Evolutionary conservation across 2,797 vertebrate species (phyloP).

Genomic region (Heterohyrax brucei): DNA sequence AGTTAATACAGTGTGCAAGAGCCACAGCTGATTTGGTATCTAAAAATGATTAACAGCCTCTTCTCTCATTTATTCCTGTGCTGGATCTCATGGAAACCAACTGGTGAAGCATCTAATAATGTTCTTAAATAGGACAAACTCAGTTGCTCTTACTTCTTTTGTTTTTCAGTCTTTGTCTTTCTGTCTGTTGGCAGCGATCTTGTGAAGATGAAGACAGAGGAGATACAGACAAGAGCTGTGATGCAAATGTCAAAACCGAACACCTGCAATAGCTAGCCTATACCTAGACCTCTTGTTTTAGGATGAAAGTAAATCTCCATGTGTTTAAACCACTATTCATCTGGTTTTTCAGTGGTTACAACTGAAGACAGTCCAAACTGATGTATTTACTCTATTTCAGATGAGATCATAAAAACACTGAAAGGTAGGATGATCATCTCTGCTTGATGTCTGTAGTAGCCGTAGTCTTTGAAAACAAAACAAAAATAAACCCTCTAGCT

Average conservation of each 20-base stretch:
- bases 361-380: background rate
- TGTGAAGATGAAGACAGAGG: background rate
- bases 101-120: background rate
- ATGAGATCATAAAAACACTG: background rate
- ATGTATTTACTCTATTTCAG: slow-evolving; percentile 28
- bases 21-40: background rate
- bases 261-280: background rate
- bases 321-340: background rate
- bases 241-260: background rate
- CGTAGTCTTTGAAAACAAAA: slow-evolving; percentile 46
- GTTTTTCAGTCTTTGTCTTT: background rate
- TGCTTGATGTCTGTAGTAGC: slow-evolving; percentile 31
- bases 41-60: background rate
- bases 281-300: background rate
- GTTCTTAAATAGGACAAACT: background rate
- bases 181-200: background rate
- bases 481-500: background rate
- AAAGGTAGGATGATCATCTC: slow-evolving; percentile 50
- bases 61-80: background rate
- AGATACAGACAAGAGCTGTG: background rate
- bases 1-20: background rate
- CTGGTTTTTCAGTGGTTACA: background rate
- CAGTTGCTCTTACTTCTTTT: background rate
- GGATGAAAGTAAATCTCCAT: background rate
- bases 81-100: background rate